Evolutionary conservation across 2,888 invertebrate genomes (phyloP).

Genomic region (Apotomis turbidana): DNA sequence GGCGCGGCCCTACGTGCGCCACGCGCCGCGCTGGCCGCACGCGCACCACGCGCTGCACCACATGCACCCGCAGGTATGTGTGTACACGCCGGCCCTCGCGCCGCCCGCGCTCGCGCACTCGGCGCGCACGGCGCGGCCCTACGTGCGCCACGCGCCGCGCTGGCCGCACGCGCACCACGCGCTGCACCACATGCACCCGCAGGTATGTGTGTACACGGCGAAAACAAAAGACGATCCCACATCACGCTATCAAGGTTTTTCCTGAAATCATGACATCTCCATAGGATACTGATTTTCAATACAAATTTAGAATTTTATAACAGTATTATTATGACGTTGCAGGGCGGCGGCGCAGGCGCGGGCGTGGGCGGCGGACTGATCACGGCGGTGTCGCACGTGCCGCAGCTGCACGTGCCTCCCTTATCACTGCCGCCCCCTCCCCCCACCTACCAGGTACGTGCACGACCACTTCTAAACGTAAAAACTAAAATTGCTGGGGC

Average conservation of each 20-base stretch:
- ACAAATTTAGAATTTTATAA: too few relatives aligned
- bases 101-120: too few relatives aligned
- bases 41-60: slow-evolving; percentile 59
- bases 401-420: slow-evolving; percentile 68
- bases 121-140: slow-evolving; percentile 57
- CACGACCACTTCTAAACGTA: too few relatives aligned
- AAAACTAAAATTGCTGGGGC: too few relatives aligned
- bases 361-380: slow-evolving; percentile 54
- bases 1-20: slow-evolving; percentile 32
- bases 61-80: slow-evolving; percentile 37
- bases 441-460: slow-evolving; percentile 71
- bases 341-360: slow-evolving; percentile 68
- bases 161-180: slow-evolving; percentile 83
- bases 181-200: slow-evolving; percentile 89
- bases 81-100: slow-evolving; percentile 40
- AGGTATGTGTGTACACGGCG: slow-evolving; percentile 51
- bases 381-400: slow-evolving; percentile 68
- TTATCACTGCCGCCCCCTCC: slow-evolving; percentile 70
- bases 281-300: too few relatives aligned
- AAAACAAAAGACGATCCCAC: too few relatives aligned
- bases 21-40: too few relatives aligned
- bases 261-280: too few relatives aligned
- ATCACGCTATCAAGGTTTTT: too few relatives aligned
- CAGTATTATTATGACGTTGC: slow-evolving; percentile 19
- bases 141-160: slow-evolving; percentile 87